phyloP scores from a whole-genome alignment of 2,888 invertebrate species.

The Gordius sp. region DNA sequence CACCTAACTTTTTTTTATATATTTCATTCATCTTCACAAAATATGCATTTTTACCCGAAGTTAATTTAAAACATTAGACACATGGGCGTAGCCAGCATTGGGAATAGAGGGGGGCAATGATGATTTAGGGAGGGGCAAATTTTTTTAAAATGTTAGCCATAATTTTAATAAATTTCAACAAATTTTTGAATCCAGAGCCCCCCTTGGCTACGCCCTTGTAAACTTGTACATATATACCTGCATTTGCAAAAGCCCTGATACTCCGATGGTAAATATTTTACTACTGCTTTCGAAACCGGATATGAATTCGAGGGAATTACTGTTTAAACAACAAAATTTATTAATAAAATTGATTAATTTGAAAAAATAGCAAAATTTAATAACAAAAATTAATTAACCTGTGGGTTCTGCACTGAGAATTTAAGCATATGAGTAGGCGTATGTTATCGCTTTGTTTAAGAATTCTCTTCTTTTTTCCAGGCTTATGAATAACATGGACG shows the following conservation, averaged over 20 bases:
- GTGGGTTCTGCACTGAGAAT: constrained; percentile 3
- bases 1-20: no score
- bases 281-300: constrained; percentile 7
- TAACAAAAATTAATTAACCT: constrained; percentile 7
- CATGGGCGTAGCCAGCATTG: no score
- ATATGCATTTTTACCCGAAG: no score
- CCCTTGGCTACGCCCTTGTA: no score
- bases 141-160: no score
- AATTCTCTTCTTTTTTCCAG: not conserved
- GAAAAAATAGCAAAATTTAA: not conserved
- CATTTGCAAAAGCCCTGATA: constrained; percentile 13
- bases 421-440: constrained; percentile 4
- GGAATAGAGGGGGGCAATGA: no score
- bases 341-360: not conserved
- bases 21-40: no score
- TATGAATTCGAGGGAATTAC: not conserved
- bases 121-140: no score
- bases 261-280: constrained; percentile 13
- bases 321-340: not conserved
- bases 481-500: constrained; percentile 10
- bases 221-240: no score
- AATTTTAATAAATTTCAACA: no score
- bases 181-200: no score
- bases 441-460: constrained; percentile 9
- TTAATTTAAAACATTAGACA: no score